Evolutionary conservation across 2,888 invertebrate genomes (phyloP).

Genomic region (Stenchaetothrips biformis): DNA sequence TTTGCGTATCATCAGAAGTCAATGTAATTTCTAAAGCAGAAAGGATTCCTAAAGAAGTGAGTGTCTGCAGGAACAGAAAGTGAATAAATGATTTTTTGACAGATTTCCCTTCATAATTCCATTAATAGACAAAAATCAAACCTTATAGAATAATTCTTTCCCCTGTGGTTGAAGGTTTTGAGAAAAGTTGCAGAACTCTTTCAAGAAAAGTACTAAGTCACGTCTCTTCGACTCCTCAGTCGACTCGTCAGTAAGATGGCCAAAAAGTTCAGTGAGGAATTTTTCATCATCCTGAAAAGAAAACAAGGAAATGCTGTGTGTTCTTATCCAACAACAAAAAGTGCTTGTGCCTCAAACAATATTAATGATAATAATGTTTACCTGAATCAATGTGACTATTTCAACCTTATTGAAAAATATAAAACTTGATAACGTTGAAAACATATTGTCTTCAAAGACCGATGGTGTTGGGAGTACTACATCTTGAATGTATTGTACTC

Average conservation of each 20-base stretch:
- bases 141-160: conserved; percentile 95
- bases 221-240: conserved; percentile 79
- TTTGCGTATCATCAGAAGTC: conserved; percentile 85
- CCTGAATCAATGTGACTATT: conserved; percentile 89
- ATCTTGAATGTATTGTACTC: conserved; percentile 99
- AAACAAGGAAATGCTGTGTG: no score
- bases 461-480: conserved; percentile 98
- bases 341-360: background rate
- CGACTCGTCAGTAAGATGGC: conserved; percentile 82
- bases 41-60: conserved; percentile 81
- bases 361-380: conserved; percentile 38
- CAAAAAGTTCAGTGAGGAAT: conserved; percentile 91
- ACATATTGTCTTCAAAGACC: conserved; percentile 98
- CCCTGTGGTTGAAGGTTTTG: conserved; percentile 96
- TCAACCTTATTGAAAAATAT: conserved; percentile 99
- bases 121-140: conserved; percentile 36
- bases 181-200: conserved; percentile 98
- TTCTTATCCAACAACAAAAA: no score
- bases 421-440: conserved; percentile 95
- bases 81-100: background rate
- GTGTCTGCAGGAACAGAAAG: conserved; percentile 51
- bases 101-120: background rate
- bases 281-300: conserved; percentile 85
- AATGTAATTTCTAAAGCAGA: conserved; percentile 87
- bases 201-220: conserved; percentile 94